Conservation (phyloP, 2,113 vertebrate species). For the Delphinus delphis region DNA sequence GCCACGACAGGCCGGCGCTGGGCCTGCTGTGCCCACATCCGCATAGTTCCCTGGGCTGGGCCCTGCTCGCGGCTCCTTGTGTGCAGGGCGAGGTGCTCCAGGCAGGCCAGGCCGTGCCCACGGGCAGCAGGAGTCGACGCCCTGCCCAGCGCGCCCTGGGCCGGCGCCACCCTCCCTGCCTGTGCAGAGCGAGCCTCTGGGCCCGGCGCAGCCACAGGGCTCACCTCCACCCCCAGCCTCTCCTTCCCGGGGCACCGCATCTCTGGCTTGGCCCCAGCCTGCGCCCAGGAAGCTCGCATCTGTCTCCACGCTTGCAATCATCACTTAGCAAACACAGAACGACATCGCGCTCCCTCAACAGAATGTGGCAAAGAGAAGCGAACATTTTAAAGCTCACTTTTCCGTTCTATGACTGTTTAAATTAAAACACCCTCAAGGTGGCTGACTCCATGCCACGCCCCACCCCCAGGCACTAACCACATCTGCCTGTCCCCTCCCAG, state of each 20-base stretch:
- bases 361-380: constrained; percentile 21
- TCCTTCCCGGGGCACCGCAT: not conserved
- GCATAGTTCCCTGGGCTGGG: too few relatives aligned
- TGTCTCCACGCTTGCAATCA: constrained; percentile 41
- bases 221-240: too few relatives aligned
- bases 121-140: rapidly evolving
- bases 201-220: too few relatives aligned
- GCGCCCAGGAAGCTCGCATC: constrained; percentile 4
- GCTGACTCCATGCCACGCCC: not conserved
- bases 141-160: rapidly evolving
- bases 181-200: not conserved
- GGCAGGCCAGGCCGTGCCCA: not conserved
- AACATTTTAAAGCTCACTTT: constrained; percentile 49
- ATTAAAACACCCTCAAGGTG: constrained; percentile 19
- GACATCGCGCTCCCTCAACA: constrained; percentile 12
- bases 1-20: too few relatives aligned
- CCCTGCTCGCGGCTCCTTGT: not conserved
- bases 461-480: not conserved
- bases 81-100: not conserved
- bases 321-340: constrained; percentile 35
- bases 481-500: not conserved
- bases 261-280: not conserved
- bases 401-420: constrained; percentile 16
- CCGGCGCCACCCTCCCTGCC: not conserved
- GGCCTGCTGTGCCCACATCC: not conserved